Evolutionary conservation across 1,140 invertebrate species (phyloP), one percentile per base, ranked within the genome.

Genomic region (Chlorops oryzae): DNA sequence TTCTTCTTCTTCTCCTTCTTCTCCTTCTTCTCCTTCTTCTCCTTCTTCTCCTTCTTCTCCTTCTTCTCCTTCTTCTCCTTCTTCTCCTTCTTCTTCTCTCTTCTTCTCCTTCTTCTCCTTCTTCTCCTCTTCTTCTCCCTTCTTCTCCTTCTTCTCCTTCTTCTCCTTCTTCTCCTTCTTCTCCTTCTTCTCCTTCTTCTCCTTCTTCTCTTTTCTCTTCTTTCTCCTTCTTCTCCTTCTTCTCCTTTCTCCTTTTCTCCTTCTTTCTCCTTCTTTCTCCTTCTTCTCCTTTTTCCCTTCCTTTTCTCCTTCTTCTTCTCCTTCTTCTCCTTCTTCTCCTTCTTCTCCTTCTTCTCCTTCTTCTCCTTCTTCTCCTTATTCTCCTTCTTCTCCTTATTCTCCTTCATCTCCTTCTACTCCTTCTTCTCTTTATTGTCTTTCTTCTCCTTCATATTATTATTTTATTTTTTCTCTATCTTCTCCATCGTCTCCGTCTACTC

Each of bases 221-320:
- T 34, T 34, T 34, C n/a, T n/a, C 32, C n/a, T n/a, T n/a, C n/a
- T n/a, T 34, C 32, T n/a, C n/a, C 32, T 34, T 34, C 32, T 34
- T 34, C n/a, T 34, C 32, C n/a, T 34, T n/a, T 34, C 9, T 34
- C 32, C n/a, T 34, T n/a, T 34, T n/a, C 32, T 34, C n/a, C n/a
- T n/a, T n/a, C n/a, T 34, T 34, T n/a, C 9, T 34, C 32, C n/a
- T 34, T n/a, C n/a, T 34, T n/a, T 34, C 32, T n/a, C 9, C n/a
- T 34, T n/a, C 32, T 34, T n/a, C n/a, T n/a, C 32, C 32, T 34
- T 10, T 34, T 34, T 34, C 32, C 32, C n/a, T n/a, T 34, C n/a
- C 32, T 34, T 34, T 34, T 34, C 32, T n/a, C n/a, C n/a, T n/a
- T n/a, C n/a, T n/a, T n/a, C n/a, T n/a, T n/a, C n/a, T n/a, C n/a